A percentile compares a stretch with the other conserved stretches of the same genome.
Evolutionary conservation across 2,888 invertebrate species (phyloP).

Genomic region (Dasysyrphus tricinctus): DNA sequence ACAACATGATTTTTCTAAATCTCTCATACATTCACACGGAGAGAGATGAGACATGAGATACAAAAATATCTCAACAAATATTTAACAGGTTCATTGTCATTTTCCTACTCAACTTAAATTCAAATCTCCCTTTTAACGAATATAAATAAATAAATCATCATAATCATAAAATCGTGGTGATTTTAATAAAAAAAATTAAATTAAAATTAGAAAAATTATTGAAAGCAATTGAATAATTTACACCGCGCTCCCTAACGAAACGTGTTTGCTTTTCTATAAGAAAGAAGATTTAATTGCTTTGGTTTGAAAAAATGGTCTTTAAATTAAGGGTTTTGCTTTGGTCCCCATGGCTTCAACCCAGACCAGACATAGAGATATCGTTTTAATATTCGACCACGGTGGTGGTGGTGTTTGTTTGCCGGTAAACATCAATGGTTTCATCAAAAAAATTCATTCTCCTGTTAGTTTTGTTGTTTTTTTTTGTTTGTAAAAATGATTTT

Average conservation of each 20-base stretch:
- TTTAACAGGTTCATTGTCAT: too few species aligned
- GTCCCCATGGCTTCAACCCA: too few species aligned
- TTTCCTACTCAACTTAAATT: background rate
- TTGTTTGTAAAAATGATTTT: conserved; percentile 18
- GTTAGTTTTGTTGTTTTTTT: conserved; percentile 7
- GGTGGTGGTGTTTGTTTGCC: conserved; percentile 12
- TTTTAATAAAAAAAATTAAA: background rate
- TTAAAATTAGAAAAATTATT: conserved; percentile 15
- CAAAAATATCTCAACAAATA: too few species aligned
- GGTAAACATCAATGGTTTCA: conserved; percentile 56
- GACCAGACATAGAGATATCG: background rate
- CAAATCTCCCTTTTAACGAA: background rate
- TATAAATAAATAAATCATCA: background rate
- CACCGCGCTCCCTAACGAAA: conserved; percentile 13
- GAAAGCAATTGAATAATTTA: conserved; percentile 27
- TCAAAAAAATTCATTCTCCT: conserved; percentile 11
- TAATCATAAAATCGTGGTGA: background rate
- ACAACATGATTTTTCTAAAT: too few species aligned
- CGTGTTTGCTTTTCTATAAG: background rate
- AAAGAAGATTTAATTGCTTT: conserved; percentile 16
- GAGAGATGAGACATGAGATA: too few species aligned
- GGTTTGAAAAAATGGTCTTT: conserved; percentile 2
- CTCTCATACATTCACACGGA: too few species aligned
- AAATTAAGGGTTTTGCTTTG: conserved; percentile 9
- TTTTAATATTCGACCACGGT: conserved; percentile 16